phyloP scores from a whole-genome alignment of 2,113 vertebrate species.

The Redunca redunca region DNA sequence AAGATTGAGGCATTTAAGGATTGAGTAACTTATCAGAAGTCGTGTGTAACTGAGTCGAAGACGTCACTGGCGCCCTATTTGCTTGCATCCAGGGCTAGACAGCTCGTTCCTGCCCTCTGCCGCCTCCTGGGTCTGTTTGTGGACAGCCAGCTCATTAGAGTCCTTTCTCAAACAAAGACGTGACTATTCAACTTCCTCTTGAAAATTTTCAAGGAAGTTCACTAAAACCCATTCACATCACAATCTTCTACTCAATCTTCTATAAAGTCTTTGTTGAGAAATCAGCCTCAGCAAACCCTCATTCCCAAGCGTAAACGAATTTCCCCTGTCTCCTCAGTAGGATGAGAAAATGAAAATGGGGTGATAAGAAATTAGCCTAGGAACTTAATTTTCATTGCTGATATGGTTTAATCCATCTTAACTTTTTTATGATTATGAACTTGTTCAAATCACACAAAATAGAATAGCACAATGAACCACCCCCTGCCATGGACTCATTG shows the following conservation, averaged over 20 bases:
- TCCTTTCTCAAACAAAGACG: neutral
- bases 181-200: neutral
- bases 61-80: neutral
- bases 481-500: neutral
- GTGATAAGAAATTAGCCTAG: neutral
- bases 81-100: neutral
- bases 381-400: neutral
- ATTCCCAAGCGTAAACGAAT: neutral
- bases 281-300: neutral
- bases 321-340: neutral
- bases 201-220: neutral
- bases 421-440: neutral
- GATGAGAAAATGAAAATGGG: neutral
- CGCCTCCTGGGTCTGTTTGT: no score
- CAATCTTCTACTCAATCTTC: neutral
- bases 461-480: neutral
- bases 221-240: neutral
- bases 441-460: neutral
- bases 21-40: neutral
- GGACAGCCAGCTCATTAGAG: neutral
- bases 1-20: neutral
- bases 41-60: neutral
- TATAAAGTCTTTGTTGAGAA: neutral
- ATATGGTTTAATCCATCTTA: neutral
- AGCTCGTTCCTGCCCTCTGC: neutral